Conservation (phyloP, 1,140 invertebrate species). For the Lasaia peninsularis region DNA sequence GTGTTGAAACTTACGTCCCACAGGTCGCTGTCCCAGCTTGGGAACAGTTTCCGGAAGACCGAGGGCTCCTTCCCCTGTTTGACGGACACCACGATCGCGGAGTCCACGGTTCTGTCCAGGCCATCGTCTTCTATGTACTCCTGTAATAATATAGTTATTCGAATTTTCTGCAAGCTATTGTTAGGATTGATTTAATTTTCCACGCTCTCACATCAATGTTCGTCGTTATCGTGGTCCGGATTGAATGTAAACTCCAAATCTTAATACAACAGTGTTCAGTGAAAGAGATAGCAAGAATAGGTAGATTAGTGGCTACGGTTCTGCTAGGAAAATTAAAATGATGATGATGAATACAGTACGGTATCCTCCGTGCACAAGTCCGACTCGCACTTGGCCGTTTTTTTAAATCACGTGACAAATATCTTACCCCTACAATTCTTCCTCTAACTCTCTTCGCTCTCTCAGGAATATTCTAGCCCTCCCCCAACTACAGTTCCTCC, state of each 20-base stretch:
- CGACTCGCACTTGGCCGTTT: too few relatives aligned
- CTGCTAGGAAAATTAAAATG: too few relatives aligned
- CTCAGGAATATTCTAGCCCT: conserved; percentile 83
- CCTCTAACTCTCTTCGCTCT: conserved; percentile 81
- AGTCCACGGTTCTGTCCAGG: conserved; percentile 76
- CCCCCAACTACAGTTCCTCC: conserved; percentile 86
- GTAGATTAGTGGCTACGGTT: too few relatives aligned
- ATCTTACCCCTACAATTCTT: conserved; percentile 79
- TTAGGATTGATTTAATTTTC: too few relatives aligned
- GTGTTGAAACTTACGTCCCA: conserved; percentile 76
- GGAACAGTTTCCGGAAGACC: conserved; percentile 84
- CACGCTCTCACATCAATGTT: too few relatives aligned
- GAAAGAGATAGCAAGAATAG: not conserved
- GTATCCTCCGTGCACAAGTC: too few relatives aligned
- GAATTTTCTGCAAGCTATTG: too few relatives aligned
- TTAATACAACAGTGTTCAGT: not conserved
- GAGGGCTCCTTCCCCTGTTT: conserved; percentile 84
- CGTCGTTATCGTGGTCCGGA: not conserved
- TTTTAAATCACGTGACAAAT: conserved; percentile 5
- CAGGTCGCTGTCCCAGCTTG: conserved; percentile 81
- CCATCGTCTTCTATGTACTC: conserved; percentile 80
- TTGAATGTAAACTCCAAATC: too few relatives aligned
- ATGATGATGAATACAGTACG: too few relatives aligned
- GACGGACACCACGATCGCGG: conserved; percentile 79
- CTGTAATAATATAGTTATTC: conserved; percentile 51